phyloP scores from a whole-genome alignment of 1,140 invertebrate species.

The Neotoxoptera formosana region DNA sequence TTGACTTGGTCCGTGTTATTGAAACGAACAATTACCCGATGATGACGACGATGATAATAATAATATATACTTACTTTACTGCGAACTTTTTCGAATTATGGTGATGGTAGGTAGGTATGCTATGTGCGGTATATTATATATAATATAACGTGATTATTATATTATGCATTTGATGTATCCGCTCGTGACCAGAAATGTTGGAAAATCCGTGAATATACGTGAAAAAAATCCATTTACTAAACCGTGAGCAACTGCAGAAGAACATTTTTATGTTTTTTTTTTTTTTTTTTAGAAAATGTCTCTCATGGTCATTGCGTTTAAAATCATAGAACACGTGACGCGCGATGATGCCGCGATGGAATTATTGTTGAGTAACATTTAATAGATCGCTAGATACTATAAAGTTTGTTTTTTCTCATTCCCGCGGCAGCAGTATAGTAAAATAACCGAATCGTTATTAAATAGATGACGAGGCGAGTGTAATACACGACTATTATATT shows the following conservation, averaged over 20 bases:
- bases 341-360: not conserved
- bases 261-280: constrained; percentile 5
- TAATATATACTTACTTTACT: not conserved
- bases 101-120: not conserved
- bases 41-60: not conserved
- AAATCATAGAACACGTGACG: not conserved
- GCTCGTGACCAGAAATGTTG: not conserved
- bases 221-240: constrained; percentile 13
- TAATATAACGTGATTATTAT: not conserved
- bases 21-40: not conserved
- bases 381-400: not conserved
- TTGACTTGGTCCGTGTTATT: not conserved
- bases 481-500: too few species aligned
- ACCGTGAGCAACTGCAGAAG: not conserved
- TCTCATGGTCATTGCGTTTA: not conserved
- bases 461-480: not conserved
- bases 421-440: not conserved
- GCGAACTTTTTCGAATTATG: not conserved
- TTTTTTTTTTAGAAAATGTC: not conserved
- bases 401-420: not conserved
- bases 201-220: not conserved
- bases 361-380: not conserved
- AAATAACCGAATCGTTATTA: not conserved
- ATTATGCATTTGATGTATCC: not conserved
- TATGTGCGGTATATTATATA: not conserved